Percentiles rank a stretch among this genome's conserved stretches.
These are phyloP conservation scores for Noctua fimbriata DNA, from an alignment of 2,888 invertebrate genomes.

Conservation along the genomic window DNA sequence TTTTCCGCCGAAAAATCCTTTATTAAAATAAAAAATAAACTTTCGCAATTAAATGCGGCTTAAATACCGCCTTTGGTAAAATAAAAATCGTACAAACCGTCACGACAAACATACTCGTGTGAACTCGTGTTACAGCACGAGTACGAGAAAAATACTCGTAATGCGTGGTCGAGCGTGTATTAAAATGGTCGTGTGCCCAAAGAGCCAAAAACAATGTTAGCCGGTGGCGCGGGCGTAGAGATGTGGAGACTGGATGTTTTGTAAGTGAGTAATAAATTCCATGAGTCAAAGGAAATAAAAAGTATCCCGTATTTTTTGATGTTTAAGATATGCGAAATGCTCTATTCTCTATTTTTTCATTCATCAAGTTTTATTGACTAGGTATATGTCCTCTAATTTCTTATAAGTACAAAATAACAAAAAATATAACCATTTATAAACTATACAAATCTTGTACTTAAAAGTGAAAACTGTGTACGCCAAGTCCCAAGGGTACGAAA, in stretches of 20 bases:
- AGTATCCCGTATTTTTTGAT: not conserved
- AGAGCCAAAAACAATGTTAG: slow-evolving; percentile 53
- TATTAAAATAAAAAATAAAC: slow-evolving; percentile 53
- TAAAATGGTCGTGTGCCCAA: slow-evolving; percentile 44
- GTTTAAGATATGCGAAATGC: not conserved
- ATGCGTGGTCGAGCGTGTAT: slow-evolving; percentile 39
- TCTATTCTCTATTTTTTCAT: not conserved
- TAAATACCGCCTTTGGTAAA: slow-evolving; percentile 49
- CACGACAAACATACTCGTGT: slow-evolving; percentile 51
- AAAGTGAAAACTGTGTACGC: not conserved
- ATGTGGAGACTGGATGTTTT: slow-evolving; percentile 11
- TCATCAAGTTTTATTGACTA: not conserved
- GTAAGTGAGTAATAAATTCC: not conserved
- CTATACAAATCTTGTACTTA: not conserved
- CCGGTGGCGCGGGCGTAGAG: slow-evolving; percentile 14
- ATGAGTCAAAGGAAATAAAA: not conserved
- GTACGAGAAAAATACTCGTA: slow-evolving; percentile 31
- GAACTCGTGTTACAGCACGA: slow-evolving; percentile 31
- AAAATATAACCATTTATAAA: not conserved
- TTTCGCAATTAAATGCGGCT: slow-evolving; percentile 59
- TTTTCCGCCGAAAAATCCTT: slow-evolving; percentile 16
- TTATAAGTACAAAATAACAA: not conserved
- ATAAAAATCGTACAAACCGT: slow-evolving; percentile 54
- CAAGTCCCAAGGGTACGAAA: not conserved
- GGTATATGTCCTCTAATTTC: not conserved